These are phyloP conservation scores for Belgica antarctica DNA, from an alignment of 2,888 invertebrate genomes.

Conservation along the genomic window DNA sequence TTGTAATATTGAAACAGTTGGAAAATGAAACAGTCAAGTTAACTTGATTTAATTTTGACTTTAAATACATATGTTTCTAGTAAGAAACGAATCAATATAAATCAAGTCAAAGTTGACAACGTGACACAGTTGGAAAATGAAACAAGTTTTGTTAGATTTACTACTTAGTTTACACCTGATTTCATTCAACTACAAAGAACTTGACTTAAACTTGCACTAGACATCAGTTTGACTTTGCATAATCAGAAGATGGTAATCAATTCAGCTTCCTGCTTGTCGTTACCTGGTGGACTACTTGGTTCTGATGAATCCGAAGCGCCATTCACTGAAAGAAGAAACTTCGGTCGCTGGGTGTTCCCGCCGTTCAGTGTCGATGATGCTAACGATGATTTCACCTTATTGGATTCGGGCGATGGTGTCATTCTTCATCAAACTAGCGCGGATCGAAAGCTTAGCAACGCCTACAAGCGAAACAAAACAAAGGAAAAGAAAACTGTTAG, in stretches of 20 bases:
- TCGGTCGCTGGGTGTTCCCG: constrained; percentile 7
- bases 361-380: neutral
- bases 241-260: too few relatives aligned
- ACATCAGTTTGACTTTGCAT: too few relatives aligned
- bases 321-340: constrained; percentile 31
- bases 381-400: neutral
- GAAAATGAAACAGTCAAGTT: too few relatives aligned
- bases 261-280: too few relatives aligned
- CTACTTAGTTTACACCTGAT: neutral
- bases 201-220: too few relatives aligned
- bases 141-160: neutral
- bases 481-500: neutral
- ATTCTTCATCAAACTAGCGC: neutral
- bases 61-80: too few relatives aligned
- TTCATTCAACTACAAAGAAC: too few relatives aligned
- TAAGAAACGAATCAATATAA: too few relatives aligned
- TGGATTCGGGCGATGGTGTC: constrained; percentile 37
- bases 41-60: too few relatives aligned
- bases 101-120: too few relatives aligned
- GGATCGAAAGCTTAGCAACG: neutral
- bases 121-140: too few relatives aligned
- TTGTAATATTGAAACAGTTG: too few relatives aligned
- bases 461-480: neutral
- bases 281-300: constrained; percentile 39
- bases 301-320: constrained; percentile 30